Evolutionary conservation across 2,113 vertebrate genomes (phyloP).

Genomic region (Pseudonaja textilis): DNA sequence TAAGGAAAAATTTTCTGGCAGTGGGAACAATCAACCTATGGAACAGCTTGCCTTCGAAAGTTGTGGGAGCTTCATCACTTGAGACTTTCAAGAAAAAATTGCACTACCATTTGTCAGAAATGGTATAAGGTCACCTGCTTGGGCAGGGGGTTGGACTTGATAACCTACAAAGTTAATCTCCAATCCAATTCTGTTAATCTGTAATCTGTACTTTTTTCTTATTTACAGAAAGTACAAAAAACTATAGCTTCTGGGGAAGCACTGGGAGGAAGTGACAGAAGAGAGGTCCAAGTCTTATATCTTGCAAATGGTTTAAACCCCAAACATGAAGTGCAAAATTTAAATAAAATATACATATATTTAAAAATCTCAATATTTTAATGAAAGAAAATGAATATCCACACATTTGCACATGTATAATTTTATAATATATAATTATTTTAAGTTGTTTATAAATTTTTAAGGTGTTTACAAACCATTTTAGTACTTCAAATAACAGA

Average conservation of each 20-base stretch:
- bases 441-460: conserved; percentile 82
- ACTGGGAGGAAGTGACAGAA: background rate
- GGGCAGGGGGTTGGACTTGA: no score
- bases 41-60: no score
- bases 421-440: conserved; percentile 67
- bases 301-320: background rate
- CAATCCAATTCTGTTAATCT: no score
- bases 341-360: conserved; percentile 52
- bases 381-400: conserved; percentile 73
- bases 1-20: no score
- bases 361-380: conserved; percentile 70
- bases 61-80: no score
- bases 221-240: background rate
- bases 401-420: conserved; percentile 76
- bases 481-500: conserved; percentile 89
- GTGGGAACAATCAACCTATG: no score
- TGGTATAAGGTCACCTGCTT: no score
- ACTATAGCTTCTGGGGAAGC: background rate
- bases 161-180: no score
- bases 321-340: conserved; percentile 4
- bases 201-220: background rate
- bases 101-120: no score
- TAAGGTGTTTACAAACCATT: conserved; percentile 93
- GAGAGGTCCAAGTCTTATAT: background rate
- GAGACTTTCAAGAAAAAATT: no score